Percentiles rank a stretch among this genome's conserved stretches.
Conservation (phyloP, 2,797 vertebrate species). For the Myotis planiceps region DNA sequence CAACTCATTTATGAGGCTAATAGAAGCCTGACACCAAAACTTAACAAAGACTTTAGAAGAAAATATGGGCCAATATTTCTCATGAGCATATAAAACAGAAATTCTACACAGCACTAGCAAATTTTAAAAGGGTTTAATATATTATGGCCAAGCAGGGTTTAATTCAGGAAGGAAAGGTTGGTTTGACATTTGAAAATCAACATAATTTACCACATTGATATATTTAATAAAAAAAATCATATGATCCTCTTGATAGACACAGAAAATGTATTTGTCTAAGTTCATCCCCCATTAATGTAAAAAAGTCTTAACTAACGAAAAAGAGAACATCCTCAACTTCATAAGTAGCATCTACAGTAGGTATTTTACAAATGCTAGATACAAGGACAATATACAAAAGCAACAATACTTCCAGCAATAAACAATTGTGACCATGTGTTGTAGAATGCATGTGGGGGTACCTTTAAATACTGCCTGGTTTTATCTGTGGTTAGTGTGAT, state of each 20-base stretch:
- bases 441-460: too few species aligned
- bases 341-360: not conserved
- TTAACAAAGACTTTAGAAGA: not conserved
- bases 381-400: not conserved
- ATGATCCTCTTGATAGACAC: not conserved
- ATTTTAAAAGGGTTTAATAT: not conserved
- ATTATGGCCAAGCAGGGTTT: not conserved
- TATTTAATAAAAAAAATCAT: not conserved
- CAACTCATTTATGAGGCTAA: not conserved
- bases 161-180: not conserved
- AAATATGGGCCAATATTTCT: not conserved
- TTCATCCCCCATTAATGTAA: not conserved
- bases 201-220: not conserved
- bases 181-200: not conserved
- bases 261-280: not conserved
- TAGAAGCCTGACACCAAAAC: not conserved
- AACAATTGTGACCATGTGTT: not conserved
- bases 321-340: not conserved
- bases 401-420: not conserved
- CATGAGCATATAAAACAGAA: not conserved
- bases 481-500: too few species aligned
- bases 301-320: not conserved
- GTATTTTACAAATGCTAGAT: not conserved
- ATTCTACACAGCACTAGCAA: not conserved
- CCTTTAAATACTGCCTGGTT: too few species aligned